Evolutionary conservation across 2,797 vertebrate genomes (phyloP), one percentile per base, ranked within the genome.

Genomic region (Linurgus olivaceus): DNA sequence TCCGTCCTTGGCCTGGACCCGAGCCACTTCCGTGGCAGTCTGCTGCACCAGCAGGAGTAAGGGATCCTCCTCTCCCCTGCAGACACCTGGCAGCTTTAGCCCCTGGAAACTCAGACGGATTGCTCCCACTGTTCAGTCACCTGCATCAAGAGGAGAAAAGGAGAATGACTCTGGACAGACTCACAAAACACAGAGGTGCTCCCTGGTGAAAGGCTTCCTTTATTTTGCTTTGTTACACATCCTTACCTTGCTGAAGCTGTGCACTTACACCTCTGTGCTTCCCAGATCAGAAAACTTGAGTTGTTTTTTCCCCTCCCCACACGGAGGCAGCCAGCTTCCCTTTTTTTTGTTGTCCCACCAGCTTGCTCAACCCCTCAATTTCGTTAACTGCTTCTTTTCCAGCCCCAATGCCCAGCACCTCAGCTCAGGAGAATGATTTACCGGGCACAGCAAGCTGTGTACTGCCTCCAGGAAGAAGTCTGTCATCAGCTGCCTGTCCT

Each of bases 111-210:
- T 74, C 52, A 8, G 42, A 33, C 1, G 38, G 61, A n/a, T 42
- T 44, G 42, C 38, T 88, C 73, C 62, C 79, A 62, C 57, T 19
- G 10, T 50, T 59, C 79, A 75, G 82, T 11, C 82, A 61, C 85
- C 91, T 95, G 87, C 62, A 54, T 19, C 9, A 33, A 73, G 38
- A 87, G 38, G 35, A 86, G 40, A 93, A 75, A 81, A 80, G 79
- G 51, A 71, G n/a, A 59, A 68, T 13, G 26, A 75, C 67, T 86
- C 67, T 0, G 1, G 57, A 57, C 15, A 31, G 59, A 37, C 51
- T 50, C 48, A 33, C 19, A 73, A 50, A 73, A n/a, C n/a, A 70
- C 25, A 33, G 38, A 73, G 25, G 12, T 54, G n/a, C 16, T 79
- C 67, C 62, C 38, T 35, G 44, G 9, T 18, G 7, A 72, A 21